Base-by-base conservation (phyloP, 1,140 invertebrate species). In the Limonius californicus region DNA sequence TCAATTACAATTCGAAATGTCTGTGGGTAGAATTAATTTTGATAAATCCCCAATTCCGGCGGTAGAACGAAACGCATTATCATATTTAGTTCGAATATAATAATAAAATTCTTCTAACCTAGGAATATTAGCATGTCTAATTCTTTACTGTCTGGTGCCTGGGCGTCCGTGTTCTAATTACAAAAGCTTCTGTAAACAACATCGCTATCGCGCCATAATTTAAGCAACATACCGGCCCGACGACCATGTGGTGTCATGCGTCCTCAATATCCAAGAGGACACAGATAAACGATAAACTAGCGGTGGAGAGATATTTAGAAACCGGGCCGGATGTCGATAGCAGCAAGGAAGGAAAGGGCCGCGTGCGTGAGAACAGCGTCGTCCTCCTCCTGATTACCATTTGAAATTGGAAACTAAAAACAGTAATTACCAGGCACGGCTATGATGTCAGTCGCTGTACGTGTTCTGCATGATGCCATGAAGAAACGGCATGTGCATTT, bases 351-450 rank as follows among this genome's bases (percentile, higher is more conserved):
- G 61, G 54, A 62, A 62, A 62, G 61, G 56, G 54, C 54, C 50
- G 61, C 47, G 61, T 62, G 61, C 66, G 66, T 68, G 66, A 68
- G 66, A 68, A 63, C 64, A 60, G 55, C 53, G 56, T 60, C 63
- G 45, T 60, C 63, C 60, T 59, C 58, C 58, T 59, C 55, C 55
- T 64, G 60, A 68, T 68, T 68, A 62, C 60, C 63, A 68, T 65
- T 68, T 63, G 59, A 55, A 68, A 65, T 68, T 65, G 63, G 66
- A 65, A 65, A 59, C 53, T 68, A 64, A 68, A 68, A 68, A 68
- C 63, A 59, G 66, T 68, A 68, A 68, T 65, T 68, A 68, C 66
- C 57, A 56, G 61, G 63, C 59, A n/a, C 61, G 62, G 61, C 63
- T 58, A 68, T 65, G 61, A 68, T 65, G 63, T 61, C 62, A 61